A percentile compares a stretch with the other conserved stretches of the same genome.
phyloP scores from a whole-genome alignment of 2,888 invertebrate genomes.

The Altica lythri region DNA sequence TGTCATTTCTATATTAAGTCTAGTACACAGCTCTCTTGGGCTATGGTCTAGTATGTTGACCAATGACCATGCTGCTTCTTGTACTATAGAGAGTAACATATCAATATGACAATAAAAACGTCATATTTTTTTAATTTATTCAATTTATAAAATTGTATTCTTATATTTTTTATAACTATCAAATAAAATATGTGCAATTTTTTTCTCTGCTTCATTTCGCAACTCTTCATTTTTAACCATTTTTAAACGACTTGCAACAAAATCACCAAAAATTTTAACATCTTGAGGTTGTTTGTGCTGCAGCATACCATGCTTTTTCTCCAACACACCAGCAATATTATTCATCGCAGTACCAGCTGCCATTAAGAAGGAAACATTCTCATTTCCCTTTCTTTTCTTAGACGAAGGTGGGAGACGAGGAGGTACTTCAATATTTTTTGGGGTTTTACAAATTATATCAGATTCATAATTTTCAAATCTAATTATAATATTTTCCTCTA shows the following conservation, averaged over 20 bases:
- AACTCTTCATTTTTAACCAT: too few species aligned
- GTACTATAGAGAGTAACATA: too few species aligned
- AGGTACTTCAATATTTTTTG: background rate
- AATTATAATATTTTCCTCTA: background rate
- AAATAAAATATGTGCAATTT: slow-evolving; percentile 3
- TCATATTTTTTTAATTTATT: background rate
- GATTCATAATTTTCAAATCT: background rate
- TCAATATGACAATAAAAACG: too few species aligned
- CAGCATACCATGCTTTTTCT: too few species aligned
- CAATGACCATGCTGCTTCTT: too few species aligned
- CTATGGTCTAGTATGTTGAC: too few species aligned
- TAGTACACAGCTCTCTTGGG: too few species aligned
- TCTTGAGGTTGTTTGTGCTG: too few species aligned
- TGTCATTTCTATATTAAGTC: too few species aligned
- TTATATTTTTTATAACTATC: background rate
- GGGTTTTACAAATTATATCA: background rate
- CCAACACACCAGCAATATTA: background rate
- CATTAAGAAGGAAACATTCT: background rate
- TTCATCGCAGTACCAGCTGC: background rate
- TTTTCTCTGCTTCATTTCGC: slow-evolving; percentile 8
- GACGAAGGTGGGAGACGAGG: background rate
- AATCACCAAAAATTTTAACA: slow-evolving; percentile 5
- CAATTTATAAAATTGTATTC: background rate
- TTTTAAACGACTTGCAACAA: slow-evolving; percentile 2
- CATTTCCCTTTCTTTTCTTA: background rate